These are phyloP conservation scores for Platichthys flesus DNA, from an alignment of 2,113 vertebrate species.

Conservation along the genomic window DNA sequence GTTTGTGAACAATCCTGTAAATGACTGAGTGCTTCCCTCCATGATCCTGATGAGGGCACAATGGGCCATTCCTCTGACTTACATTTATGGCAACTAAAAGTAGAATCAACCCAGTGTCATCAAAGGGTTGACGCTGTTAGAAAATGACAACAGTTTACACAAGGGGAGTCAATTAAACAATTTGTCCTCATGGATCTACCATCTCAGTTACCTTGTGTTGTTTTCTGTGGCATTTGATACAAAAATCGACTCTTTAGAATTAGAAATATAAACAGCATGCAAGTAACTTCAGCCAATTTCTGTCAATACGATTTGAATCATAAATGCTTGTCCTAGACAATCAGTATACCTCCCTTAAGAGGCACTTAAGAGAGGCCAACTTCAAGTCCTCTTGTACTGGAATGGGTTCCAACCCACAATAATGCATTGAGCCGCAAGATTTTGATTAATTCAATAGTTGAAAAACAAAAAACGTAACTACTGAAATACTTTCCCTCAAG, in stretches of 20 bases:
- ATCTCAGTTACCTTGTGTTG: not conserved
- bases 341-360: no score
- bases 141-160: not conserved
- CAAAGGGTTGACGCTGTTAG: not conserved
- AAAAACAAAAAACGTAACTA: not conserved
- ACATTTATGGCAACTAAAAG: not conserved
- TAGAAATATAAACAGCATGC: not conserved
- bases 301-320: not conserved
- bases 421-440: not conserved
- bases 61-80: not conserved
- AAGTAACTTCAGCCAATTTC: not conserved
- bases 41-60: not conserved
- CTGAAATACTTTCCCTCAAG: not conserved
- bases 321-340: no score
- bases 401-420: not conserved
- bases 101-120: not conserved
- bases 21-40: constrained; percentile 10
- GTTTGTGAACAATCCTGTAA: constrained; percentile 25
- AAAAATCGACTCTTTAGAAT: constrained; percentile 2
- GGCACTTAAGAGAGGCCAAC: not conserved
- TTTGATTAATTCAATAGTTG: not conserved
- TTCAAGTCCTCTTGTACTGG: not conserved
- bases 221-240: not conserved
- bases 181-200: constrained; percentile 1
- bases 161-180: not conserved